These are phyloP conservation scores for Tenthredo distinguenda DNA, from an alignment of 2,888 invertebrate genomes.

Conservation along the genomic window DNA sequence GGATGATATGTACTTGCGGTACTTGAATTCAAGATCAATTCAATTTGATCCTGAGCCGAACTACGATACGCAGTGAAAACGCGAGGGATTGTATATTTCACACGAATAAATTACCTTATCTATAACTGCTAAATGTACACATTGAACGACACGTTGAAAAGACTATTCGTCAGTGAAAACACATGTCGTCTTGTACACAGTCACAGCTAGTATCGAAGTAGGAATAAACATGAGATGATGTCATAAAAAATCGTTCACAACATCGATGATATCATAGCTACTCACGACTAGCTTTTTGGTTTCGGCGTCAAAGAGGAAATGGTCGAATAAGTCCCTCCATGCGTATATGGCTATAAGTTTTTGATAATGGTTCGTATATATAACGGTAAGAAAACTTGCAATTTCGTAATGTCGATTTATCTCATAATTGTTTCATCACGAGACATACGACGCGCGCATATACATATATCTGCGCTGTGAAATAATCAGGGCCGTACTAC, in stretches of 20 bases:
- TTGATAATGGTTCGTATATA: neutral
- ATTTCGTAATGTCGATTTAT: neutral
- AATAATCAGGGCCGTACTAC: neutral
- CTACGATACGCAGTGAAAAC: neutral
- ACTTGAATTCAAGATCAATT: too few relatives aligned
- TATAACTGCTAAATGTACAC: neutral
- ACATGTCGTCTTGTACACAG: neutral
- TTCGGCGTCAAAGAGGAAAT: neutral
- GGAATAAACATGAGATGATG: neutral
- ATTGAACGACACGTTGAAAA: neutral
- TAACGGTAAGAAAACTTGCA: neutral
- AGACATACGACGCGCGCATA: slow-evolving; percentile 12
- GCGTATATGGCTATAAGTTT: neutral
- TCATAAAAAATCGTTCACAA: neutral
- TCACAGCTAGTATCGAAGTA: neutral
- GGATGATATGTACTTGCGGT: neutral
- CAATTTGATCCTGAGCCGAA: neutral
- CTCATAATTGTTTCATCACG: neutral
- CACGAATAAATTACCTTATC: neutral
- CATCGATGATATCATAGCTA: neutral
- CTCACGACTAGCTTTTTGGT: neutral
- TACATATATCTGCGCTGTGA: neutral
- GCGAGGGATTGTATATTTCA: neutral
- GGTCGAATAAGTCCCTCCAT: neutral
- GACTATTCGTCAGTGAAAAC: neutral